These are phyloP conservation scores for Mesoligia furuncula DNA, from an alignment of 2,888 invertebrate species.

Conservation along the genomic window DNA sequence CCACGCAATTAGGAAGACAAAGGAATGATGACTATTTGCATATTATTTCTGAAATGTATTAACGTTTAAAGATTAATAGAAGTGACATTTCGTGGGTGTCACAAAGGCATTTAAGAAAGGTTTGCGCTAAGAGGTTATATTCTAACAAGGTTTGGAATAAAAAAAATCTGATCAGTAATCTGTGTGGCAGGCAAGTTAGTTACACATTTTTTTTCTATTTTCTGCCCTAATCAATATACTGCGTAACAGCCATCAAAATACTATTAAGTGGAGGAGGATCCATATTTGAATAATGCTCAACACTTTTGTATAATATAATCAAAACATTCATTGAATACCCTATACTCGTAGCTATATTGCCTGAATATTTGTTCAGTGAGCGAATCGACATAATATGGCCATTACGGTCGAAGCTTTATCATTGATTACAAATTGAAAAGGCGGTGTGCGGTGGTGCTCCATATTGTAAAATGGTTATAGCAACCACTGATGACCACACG, in stretches of 20 bases:
- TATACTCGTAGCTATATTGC: not conserved
- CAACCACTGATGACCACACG: slow-evolving; percentile 16
- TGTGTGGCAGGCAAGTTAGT: too few relatives aligned
- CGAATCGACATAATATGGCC: slow-evolving; percentile 11
- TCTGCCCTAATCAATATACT: not conserved
- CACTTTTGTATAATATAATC: not conserved
- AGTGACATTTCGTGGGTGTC: not conserved
- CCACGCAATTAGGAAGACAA: slow-evolving; percentile 62
- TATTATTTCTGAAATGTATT: slow-evolving; percentile 58
- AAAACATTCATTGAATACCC: slow-evolving; percentile 4
- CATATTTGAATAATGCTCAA: not conserved
- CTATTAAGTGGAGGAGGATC: not conserved
- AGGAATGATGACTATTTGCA: slow-evolving; percentile 65
- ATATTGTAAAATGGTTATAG: slow-evolving; percentile 35
- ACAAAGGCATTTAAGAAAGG: slow-evolving; percentile 1
- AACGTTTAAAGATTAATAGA: slow-evolving; percentile 12
- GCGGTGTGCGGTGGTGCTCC: slow-evolving; percentile 24
- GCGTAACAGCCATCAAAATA: not conserved
- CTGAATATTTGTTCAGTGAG: slow-evolving; percentile 22
- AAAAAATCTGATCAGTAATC: not conserved
- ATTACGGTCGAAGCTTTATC: slow-evolving; percentile 28
- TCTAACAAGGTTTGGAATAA: not conserved
- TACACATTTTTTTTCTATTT: not conserved
- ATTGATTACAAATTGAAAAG: slow-evolving; percentile 53
- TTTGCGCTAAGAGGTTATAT: not conserved